Evolutionary conservation across 2,113 vertebrate species (phyloP).

Genomic region (Sphyrna mokarran): DNA sequence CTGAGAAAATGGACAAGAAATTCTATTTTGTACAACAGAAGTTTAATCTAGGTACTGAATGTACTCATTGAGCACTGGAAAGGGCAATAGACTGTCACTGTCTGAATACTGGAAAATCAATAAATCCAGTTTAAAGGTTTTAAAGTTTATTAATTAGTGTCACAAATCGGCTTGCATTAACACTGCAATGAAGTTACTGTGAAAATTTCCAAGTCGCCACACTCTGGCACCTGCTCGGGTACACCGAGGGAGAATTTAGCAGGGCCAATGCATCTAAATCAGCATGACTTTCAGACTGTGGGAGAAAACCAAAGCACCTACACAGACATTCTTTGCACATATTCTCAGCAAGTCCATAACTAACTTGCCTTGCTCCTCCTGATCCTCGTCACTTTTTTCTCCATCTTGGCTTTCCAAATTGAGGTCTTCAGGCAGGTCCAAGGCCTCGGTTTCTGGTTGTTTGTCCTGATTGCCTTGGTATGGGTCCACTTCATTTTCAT

Average conservation of each 20-base stretch:
- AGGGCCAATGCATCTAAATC: too few relatives aligned
- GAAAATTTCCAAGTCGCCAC: too few relatives aligned
- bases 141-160: too few relatives aligned
- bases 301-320: too few relatives aligned
- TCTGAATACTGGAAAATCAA: neutral
- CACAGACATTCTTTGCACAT: neutral
- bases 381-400: slow-evolving; percentile 55
- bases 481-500: slow-evolving; percentile 88
- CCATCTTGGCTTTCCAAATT: slow-evolving; percentile 73
- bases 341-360: too few relatives aligned
- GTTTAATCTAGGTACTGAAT: neutral
- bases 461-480: slow-evolving; percentile 80
- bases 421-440: slow-evolving; percentile 85
- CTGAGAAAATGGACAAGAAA: neutral
- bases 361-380: slow-evolving; percentile 63
- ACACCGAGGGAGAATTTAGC: too few relatives aligned
- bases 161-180: too few relatives aligned
- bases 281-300: too few relatives aligned
- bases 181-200: too few relatives aligned
- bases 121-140: too few relatives aligned
- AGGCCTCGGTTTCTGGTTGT: slow-evolving; percentile 70
- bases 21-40: neutral
- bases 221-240: too few relatives aligned
- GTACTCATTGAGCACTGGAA: neutral
- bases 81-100: neutral